Percentiles rank a stretch among this genome's conserved stretches.
These are phyloP conservation scores for Rhodinocichla rosea DNA, from an alignment of 2,113 vertebrate genomes.

Conservation along the genomic window DNA sequence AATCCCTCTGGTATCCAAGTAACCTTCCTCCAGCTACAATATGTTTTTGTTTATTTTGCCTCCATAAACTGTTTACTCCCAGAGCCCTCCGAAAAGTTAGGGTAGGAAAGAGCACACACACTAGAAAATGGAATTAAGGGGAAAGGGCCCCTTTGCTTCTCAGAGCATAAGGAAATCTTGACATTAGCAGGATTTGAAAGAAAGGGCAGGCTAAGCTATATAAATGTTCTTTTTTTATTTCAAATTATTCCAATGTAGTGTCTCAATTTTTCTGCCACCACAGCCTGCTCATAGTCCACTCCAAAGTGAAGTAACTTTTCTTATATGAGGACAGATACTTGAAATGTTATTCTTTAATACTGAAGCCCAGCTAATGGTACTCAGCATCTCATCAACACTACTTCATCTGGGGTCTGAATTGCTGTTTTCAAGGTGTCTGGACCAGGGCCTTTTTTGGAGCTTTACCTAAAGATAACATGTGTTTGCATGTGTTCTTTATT, in stretches of 20 bases:
- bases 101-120: not conserved
- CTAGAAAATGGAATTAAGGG: not conserved
- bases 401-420: not conserved
- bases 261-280: not conserved
- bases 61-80: not conserved
- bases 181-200: not conserved
- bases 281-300: not conserved
- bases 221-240: not conserved
- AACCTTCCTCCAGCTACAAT: not conserved
- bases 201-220: not conserved
- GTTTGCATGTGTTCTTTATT: not conserved
- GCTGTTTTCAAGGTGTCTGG: not conserved
- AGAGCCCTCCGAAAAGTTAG: not conserved
- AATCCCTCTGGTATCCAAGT: conserved; percentile 20
- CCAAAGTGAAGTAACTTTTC: not conserved
- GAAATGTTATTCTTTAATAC: not conserved
- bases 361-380: not conserved
- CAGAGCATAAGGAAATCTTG: not conserved
- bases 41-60: conserved; percentile 15
- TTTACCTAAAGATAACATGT: not conserved
- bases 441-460: not conserved
- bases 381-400: not conserved
- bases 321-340: not conserved
- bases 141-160: not conserved
- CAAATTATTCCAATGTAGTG: not conserved